Percentiles rank a stretch among this genome's conserved stretches.
Conservation (phyloP, 2,113 vertebrate genomes). For the Oryzias woworae region DNA sequence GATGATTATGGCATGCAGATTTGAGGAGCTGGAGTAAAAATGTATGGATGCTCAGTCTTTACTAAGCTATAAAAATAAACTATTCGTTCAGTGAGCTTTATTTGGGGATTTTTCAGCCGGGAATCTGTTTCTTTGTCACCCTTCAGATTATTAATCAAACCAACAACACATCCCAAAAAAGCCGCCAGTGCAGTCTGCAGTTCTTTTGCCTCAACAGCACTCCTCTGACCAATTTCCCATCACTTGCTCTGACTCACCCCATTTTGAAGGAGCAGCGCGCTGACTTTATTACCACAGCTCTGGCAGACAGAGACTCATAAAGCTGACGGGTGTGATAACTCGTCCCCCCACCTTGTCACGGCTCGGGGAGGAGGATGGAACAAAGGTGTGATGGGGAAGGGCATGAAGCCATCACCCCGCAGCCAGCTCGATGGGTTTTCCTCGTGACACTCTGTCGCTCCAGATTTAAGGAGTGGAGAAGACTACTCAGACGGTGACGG, state of each 20-base stretch:
- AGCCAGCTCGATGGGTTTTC: constrained; percentile 49
- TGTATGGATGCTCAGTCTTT: constrained; percentile 11
- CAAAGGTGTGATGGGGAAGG: constrained; percentile 72
- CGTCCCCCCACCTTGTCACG: constrained; percentile 61
- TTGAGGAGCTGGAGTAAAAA: constrained; percentile 1
- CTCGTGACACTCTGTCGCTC: constrained; percentile 57
- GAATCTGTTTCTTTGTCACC: not conserved
- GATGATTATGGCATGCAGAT: not conserved
- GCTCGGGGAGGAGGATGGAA: constrained; percentile 58
- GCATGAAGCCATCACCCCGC: constrained; percentile 58
- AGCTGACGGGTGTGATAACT: constrained; percentile 72
- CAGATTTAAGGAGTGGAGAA: constrained; percentile 52
- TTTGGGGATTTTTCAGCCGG: constrained; percentile 40
- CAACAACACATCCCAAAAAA: constrained; percentile 53
- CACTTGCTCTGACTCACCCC: constrained; percentile 60
- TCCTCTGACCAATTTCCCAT: constrained; percentile 69
- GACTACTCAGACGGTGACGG: constrained; percentile 35
- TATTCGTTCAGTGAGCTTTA: constrained; percentile 17
- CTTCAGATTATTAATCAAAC: constrained; percentile 58
- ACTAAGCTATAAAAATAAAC: constrained; percentile 27
- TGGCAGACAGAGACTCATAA: constrained; percentile 67
- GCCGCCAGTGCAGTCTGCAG: constrained; percentile 31
- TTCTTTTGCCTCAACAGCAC: constrained; percentile 46
- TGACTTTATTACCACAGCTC: constrained; percentile 64
- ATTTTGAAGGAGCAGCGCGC: constrained; percentile 57